These are phyloP conservation scores for Embidobia sp. DNA, from an alignment of 2,888 invertebrate species.

Conservation along the genomic window DNA sequence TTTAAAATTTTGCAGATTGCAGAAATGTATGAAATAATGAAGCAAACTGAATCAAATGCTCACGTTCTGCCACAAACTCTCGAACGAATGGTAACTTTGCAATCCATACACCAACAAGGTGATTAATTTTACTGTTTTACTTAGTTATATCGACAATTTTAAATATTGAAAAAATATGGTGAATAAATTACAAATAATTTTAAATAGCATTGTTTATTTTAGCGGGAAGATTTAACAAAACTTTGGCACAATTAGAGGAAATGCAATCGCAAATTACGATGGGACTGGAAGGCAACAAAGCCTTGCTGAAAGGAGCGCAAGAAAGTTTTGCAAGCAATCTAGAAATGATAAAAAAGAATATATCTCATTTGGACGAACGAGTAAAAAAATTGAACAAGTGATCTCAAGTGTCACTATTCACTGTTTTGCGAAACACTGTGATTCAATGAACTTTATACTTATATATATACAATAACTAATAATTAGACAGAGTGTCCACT, in stretches of 20 bases:
- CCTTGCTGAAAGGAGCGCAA: conserved; percentile 89
- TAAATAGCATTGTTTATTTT: conserved; percentile 70
- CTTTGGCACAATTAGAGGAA: conserved; percentile 90
- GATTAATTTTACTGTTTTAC: no score
- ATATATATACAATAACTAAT: neutral
- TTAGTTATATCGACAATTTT: no score
- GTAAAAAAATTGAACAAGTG: conserved; percentile 85
- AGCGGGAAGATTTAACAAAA: conserved; percentile 95
- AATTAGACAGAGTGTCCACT: no score
- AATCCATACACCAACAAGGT: conserved; percentile 96
- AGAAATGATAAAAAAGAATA: conserved; percentile 89
- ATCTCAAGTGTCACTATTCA: conserved; percentile 69
- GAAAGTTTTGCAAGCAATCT: conserved; percentile 91
- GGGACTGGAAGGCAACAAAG: conserved; percentile 90
- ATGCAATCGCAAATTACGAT: conserved; percentile 88
- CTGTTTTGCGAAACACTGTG: conserved; percentile 16
- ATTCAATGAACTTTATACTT: conserved; percentile 37
- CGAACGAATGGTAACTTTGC: conserved; percentile 92
- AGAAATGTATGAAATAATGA: conserved; percentile 93
- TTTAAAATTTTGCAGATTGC: conserved; percentile 83
- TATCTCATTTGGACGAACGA: conserved; percentile 88
- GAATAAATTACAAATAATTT: neutral
- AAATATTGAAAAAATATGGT: no score
- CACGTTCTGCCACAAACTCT: conserved; percentile 90
- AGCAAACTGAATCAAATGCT: conserved; percentile 91